A percentile compares a stretch with the other conserved stretches of the same genome.
Conservation (phyloP, 2,797 vertebrate species). For the Muscicapa striata region DNA sequence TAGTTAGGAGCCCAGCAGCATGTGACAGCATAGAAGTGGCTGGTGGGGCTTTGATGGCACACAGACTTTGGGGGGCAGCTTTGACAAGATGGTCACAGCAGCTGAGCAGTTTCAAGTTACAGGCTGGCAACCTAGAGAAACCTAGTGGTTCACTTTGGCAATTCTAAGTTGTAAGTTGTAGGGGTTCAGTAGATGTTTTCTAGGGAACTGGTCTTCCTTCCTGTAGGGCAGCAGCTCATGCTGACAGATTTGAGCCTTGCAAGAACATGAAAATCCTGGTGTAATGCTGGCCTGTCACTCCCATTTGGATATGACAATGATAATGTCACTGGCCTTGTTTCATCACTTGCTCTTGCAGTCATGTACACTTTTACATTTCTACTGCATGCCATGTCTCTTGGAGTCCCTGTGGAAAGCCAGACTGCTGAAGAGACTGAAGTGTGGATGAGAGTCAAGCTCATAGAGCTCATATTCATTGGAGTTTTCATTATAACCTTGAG, state of each 20-base stretch:
- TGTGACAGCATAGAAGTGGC: not conserved
- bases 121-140: not conserved
- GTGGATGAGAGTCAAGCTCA: not conserved
- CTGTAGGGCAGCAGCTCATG: not conserved
- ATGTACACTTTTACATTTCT: not conserved
- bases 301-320: not conserved
- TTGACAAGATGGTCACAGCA: not conserved
- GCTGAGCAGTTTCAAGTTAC: not conserved
- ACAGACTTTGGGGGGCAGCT: not conserved
- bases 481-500: conserved; percentile 34
- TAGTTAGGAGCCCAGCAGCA: not conserved
- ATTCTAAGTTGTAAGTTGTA: not conserved
- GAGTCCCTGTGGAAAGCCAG: not conserved
- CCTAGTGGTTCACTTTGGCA: not conserved
- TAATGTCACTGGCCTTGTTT: not conserved
- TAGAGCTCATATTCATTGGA: not conserved
- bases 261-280: not conserved
- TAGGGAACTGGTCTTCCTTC: not conserved
- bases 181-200: not conserved
- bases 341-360: conserved; percentile 2
- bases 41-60: not conserved
- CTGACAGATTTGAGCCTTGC: not conserved
- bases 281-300: not conserved
- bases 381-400: not conserved
- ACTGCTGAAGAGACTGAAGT: not conserved